These are phyloP conservation scores for Aurelia coerulea DNA, from an alignment of 30 jellyfish, hydroid and myxozoan species.

Conservation along the genomic window DNA sequence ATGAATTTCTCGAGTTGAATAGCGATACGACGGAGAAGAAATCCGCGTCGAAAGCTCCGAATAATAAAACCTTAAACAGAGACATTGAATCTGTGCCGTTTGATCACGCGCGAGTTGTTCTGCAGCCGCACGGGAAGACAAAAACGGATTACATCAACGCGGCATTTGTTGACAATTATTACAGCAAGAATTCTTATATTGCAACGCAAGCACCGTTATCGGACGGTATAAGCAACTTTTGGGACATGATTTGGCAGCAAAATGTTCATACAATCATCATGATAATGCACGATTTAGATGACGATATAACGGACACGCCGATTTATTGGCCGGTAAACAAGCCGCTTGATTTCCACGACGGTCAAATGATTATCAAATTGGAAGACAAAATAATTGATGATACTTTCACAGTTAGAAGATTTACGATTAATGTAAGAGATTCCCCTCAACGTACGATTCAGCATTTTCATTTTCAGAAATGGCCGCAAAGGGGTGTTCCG, in stretches of 20 bases:
- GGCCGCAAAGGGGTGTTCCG: conserved; percentile 86
- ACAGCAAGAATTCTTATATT: conserved; percentile 48
- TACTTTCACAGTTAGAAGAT: conserved; percentile 38
- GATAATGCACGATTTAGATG: conserved; percentile 59
- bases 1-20: conserved; percentile 52
- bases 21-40: conserved; percentile 10
- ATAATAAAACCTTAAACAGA: conserved; percentile 44
- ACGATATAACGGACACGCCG: conserved; percentile 38
- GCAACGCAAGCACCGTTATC: conserved; percentile 88
- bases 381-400: conserved; percentile 42
- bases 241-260: conserved; percentile 91
- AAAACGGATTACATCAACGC: conserved; percentile 86
- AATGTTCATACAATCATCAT: conserved; percentile 71
- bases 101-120: conserved; percentile 70
- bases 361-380: conserved; percentile 54
- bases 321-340: conserved; percentile 77
- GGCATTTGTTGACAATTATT: conserved; percentile 58
- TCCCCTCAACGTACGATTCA: conserved; percentile 48
- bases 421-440: conserved; percentile 46
- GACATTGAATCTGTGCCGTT: conserved; percentile 62
- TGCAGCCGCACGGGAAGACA: conserved; percentile 26
- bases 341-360: conserved; percentile 37
- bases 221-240: conserved; percentile 65
- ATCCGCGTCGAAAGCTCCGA: conserved; percentile 17
- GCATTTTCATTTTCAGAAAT: conserved; percentile 70